Evolutionary conservation across 2,113 vertebrate genomes (phyloP), one percentile per base, ranked within the genome.

Genomic region (Abramis brama): DNA sequence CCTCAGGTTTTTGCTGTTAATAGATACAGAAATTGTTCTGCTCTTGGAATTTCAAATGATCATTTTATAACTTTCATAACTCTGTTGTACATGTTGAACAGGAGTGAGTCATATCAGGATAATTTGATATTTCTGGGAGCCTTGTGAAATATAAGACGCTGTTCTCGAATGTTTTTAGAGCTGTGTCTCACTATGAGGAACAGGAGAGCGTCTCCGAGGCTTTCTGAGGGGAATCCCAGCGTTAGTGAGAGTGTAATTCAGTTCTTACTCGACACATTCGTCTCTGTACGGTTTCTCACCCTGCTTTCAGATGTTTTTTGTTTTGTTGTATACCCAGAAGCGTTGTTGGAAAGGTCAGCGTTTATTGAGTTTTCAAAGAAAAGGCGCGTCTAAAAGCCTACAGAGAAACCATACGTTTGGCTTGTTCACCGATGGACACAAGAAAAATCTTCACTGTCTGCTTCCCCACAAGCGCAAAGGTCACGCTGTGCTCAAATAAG

Each of bases 341-440:
- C 90, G 86, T 92, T 66, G 30, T 82, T 74, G 83, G 91, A 93
- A 94, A 94, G 92, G 93, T 94, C 45, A 85, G 87, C 75, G 82
- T 91, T 89, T 92, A 17, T 21, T 82, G 23, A 89, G 83, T 86
- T 89, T 89, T 89, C 57, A 74, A 39, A 33, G 74, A 88, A 89
- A 89, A 89, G 47, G 77, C 74, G 70, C 47, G 7, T 73, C 76
- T 84, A 50, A 87, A 87, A 81, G 76, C 25, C 70, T 27, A 77
- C 52, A 55, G 87, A 85, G 82, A 78, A 45, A 62, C 7, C 73
- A 70, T 81, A 81, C 23, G 62, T 82, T 45, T 71, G 36, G 45
- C 68, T 36, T 2, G 39, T 13, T 77, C 68, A 39, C 15, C 43
- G 79, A 33, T 11, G 19, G 79, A 86, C 75, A 43, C 36, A 50